Evolutionary conservation across 2,888 invertebrate species (phyloP).

Genomic region (Brachylomia viminalis): DNA sequence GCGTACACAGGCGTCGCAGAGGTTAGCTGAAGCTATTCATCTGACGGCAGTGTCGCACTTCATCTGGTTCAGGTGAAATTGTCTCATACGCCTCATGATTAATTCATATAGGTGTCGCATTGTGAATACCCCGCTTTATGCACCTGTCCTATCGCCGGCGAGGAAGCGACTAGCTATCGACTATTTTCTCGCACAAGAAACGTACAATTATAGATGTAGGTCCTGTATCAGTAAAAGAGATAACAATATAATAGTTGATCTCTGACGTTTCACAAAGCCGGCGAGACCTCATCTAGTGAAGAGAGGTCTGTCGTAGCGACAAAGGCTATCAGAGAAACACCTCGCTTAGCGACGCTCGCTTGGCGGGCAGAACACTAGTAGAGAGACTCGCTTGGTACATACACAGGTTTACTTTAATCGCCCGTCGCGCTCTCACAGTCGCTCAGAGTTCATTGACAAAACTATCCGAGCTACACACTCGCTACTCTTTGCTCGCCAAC

Average conservation of each 20-base stretch:
- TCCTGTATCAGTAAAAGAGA: not conserved
- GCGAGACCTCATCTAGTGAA: not conserved
- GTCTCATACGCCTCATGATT: slow-evolving; percentile 67
- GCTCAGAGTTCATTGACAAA: not conserved
- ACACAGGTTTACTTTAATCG: not conserved
- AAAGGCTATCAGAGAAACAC: not conserved
- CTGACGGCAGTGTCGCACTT: slow-evolving; percentile 39
- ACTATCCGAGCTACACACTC: not conserved
- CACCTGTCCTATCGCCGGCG: not conserved
- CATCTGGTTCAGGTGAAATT: slow-evolving; percentile 61
- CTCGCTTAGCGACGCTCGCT: not conserved
- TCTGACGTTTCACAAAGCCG: not conserved
- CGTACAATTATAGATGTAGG: not conserved
- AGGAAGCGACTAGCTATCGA: not conserved
- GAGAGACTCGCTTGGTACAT: not conserved
- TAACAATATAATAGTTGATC: not conserved
- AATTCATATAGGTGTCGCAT: slow-evolving; percentile 61
- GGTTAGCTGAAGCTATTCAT: slow-evolving; percentile 40
- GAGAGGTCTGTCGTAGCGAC: not conserved
- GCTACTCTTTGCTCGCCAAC: not conserved
- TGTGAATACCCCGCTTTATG: slow-evolving; percentile 27
- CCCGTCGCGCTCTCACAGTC: not conserved
- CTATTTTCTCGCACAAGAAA: not conserved
- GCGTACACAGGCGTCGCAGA: slow-evolving; percentile 2
- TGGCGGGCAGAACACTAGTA: not conserved